phyloP scores from a whole-genome alignment of 2,888 invertebrate genomes.

The Thyatira batis region DNA sequence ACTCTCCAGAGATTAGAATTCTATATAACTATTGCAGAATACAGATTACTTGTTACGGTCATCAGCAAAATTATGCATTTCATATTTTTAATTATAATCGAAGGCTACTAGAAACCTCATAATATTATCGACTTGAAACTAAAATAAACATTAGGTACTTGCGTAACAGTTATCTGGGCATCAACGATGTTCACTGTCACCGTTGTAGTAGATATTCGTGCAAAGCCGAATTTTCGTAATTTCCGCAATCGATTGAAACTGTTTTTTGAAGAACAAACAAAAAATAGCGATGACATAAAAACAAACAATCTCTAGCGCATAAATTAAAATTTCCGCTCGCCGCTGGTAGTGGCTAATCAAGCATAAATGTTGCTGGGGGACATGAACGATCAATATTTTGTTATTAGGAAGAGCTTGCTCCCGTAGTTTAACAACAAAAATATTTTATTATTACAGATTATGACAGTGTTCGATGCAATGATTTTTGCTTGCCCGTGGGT shows the following conservation, averaged over 20 bases:
- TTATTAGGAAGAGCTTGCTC: conserved; percentile 26
- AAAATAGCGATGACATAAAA: conserved; percentile 70
- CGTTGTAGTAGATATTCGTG: conserved; percentile 38
- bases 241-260: conserved; percentile 62
- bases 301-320: conserved; percentile 76
- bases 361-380: conserved; percentile 73
- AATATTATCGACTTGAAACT: neutral
- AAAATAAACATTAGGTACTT: neutral
- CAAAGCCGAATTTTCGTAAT: conserved; percentile 57
- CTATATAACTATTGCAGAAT: conserved; percentile 67
- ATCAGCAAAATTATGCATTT: conserved; percentile 50
- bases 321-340: conserved; percentile 80
- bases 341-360: conserved; percentile 69
- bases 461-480: neutral
- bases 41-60: conserved; percentile 64
- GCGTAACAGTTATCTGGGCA: conserved; percentile 19
- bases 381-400: conserved; percentile 49
- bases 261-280: conserved; percentile 67
- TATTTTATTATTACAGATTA: conserved; percentile 7
- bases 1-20: conserved; percentile 71
- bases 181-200: conserved; percentile 37
- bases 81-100: conserved; percentile 15
- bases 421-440: conserved; percentile 23
- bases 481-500: no score
- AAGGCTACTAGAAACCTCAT: neutral